phyloP scores from a whole-genome alignment of 1,140 invertebrate species.

The Euwallacea fornicatus region DNA sequence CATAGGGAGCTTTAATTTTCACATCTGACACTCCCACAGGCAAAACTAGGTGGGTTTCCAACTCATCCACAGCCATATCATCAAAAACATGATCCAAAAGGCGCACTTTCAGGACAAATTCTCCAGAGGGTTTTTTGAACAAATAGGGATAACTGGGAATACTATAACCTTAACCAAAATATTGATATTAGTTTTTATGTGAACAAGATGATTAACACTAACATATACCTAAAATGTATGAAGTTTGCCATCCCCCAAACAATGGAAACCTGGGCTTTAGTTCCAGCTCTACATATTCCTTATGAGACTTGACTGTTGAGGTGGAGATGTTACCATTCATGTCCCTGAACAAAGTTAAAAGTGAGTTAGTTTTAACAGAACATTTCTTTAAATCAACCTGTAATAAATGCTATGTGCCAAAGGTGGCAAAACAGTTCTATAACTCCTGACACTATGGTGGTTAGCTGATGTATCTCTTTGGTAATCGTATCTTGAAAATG shows the following conservation, averaged over 20 bases:
- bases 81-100: slow-evolving; percentile 95
- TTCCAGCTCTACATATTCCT: slow-evolving; percentile 93
- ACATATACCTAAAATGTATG: slow-evolving; percentile 73
- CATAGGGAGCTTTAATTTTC: slow-evolving; percentile 81
- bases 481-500: slow-evolving; percentile 96
- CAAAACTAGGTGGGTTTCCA: slow-evolving; percentile 89
- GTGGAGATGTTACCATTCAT: slow-evolving; percentile 99
- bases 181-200: neutral
- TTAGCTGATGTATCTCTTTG: slow-evolving; percentile 85
- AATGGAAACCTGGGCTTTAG: slow-evolving; percentile 94
- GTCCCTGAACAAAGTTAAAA: slow-evolving; percentile 63
- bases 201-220: neutral
- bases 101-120: slow-evolving; percentile 88
- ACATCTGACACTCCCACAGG: slow-evolving; percentile 90
- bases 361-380: slow-evolving; percentile 39
- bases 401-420: slow-evolving; percentile 60
- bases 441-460: slow-evolving; percentile 85
- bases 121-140: slow-evolving; percentile 69
- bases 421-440: slow-evolving; percentile 90
- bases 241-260: slow-evolving; percentile 98
- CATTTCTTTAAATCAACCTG: slow-evolving; percentile 24
- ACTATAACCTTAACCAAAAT: slow-evolving; percentile 77
- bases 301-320: slow-evolving; percentile 83
- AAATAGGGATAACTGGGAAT: slow-evolving; percentile 96
- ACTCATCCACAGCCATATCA: slow-evolving; percentile 92